Evolutionary conservation across 2,888 invertebrate species (phyloP), one percentile per base, ranked within the genome.

Genomic region (Nemapogon koenigi): DNA sequence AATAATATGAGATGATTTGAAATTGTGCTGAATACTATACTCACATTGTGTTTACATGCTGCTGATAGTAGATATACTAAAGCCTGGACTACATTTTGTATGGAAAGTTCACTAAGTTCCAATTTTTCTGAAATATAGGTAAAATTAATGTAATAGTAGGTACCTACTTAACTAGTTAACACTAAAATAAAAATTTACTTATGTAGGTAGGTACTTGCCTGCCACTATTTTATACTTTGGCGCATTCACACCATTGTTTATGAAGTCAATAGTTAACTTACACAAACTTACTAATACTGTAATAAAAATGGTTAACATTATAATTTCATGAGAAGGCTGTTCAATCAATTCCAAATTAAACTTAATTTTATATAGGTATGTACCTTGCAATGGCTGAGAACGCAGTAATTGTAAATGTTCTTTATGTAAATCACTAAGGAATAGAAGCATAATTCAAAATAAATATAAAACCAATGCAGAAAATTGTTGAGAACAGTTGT

Each of bases 11-110:
- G 11, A 19, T 11, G n/a, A 3, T 11, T 22, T 3, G 14, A 18
- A 3, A 19, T 18, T 10, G 31, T 30, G 14, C 16, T 30, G 19
- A 4, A 32, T 30, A 16, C 16, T 29, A 27, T 50, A 67, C 68
- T 69, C 61, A 87, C 87, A 70, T 86, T 85, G 45, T 86, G 80
- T 64, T 86, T 88, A 48, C 86, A 86, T 45, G 85, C 84, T 63
- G 90, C 84, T 13, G 89, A 67, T 35, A 91, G 68, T 35, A 91
- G 72, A 59, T 89, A 86, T n/a, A 89, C 82, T 37, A 91, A 62
- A 14, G 87, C 89, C 66, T 89, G 86, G 10, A 91, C 81, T 28
- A 87, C 79, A 57, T 84, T 84, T 56, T 83, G 83, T 16, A 88
- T 81, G 32, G 62, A 57, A 43, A 75, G 66, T 7, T 75, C 42